Evolutionary conservation across 2,797 vertebrate species (phyloP).

Genomic region (Leptatherina wallacei): DNA sequence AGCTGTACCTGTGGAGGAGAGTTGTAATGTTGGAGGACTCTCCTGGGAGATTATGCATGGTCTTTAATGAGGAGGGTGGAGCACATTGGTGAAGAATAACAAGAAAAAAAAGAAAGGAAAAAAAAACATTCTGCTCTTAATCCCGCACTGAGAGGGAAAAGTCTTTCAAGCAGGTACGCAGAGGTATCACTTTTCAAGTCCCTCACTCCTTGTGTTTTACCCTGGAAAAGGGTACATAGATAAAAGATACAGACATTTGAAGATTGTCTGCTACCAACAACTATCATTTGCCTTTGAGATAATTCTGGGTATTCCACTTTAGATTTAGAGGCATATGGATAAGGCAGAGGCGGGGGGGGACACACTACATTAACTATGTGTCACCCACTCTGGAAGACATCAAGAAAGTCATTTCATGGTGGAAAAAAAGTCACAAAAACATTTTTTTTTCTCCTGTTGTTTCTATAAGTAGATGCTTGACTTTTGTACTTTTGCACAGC

Average conservation of each 20-base stretch:
- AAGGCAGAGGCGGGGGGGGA: slow-evolving; percentile 59
- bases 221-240: slow-evolving; percentile 69
- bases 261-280: slow-evolving; percentile 78
- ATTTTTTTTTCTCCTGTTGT: slow-evolving; percentile 50
- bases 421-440: slow-evolving; percentile 60
- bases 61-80: slow-evolving; percentile 84
- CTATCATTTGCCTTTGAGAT: slow-evolving; percentile 79
- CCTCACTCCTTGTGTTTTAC: slow-evolving; percentile 77
- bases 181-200: slow-evolving; percentile 80
- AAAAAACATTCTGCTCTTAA: slow-evolving; percentile 75
- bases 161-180: slow-evolving; percentile 76
- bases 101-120: slow-evolving; percentile 59
- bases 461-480: slow-evolving; percentile 42
- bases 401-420: slow-evolving; percentile 67
- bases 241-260: slow-evolving; percentile 77
- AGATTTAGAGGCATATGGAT: slow-evolving; percentile 73
- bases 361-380: slow-evolving; percentile 77
- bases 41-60: slow-evolving; percentile 80
- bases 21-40: slow-evolving; percentile 76
- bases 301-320: slow-evolving; percentile 75
- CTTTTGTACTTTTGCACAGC: slow-evolving; percentile 53
- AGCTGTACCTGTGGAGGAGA: slow-evolving; percentile 87
- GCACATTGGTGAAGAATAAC: slow-evolving; percentile 73
- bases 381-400: slow-evolving; percentile 70
- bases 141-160: slow-evolving; percentile 71